Percentiles rank a stretch among this genome's conserved stretches.
phyloP scores from a whole-genome alignment of 1,140 invertebrate genomes.

The Ceratosolen fusciceps region DNA sequence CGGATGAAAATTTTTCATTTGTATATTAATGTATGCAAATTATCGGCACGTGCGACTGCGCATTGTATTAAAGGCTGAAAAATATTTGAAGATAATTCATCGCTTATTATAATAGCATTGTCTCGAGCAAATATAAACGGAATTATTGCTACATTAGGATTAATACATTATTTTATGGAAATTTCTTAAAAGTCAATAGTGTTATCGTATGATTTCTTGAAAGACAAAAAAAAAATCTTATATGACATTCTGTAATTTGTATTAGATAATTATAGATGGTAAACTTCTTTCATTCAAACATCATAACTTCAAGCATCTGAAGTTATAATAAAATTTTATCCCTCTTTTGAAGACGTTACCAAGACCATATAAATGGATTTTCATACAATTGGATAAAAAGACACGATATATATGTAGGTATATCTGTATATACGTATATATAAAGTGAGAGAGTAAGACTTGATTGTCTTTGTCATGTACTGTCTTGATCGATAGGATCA shows the following conservation, averaged over 20 bases:
- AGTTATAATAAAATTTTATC: too few species aligned
- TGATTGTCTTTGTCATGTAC: too few species aligned
- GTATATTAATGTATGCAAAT: neutral
- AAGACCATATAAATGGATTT: too few species aligned
- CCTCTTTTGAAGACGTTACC: too few species aligned
- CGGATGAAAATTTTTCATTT: slow-evolving; percentile 14
- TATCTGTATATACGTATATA: too few species aligned
- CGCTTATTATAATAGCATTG: neutral
- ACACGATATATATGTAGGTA: too few species aligned
- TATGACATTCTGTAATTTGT: neutral
- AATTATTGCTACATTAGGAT: neutral
- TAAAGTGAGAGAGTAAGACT: too few species aligned
- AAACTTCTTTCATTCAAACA: too few species aligned
- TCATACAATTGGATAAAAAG: too few species aligned
- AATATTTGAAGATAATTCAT: slow-evolving; percentile 11
- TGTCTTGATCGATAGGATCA: too few species aligned
- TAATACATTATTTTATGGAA: neutral
- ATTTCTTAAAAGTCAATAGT: neutral
- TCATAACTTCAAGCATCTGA: too few species aligned
- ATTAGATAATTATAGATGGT: too few species aligned
- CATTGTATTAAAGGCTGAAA: neutral
- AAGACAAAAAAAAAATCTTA: neutral
- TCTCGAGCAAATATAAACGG: neutral
- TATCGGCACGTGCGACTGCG: neutral
- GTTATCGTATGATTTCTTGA: neutral